Evolutionary conservation across 2,888 invertebrate species (phyloP), one percentile per base, ranked within the genome.

Genomic region (Ophioninae sp.): DNA sequence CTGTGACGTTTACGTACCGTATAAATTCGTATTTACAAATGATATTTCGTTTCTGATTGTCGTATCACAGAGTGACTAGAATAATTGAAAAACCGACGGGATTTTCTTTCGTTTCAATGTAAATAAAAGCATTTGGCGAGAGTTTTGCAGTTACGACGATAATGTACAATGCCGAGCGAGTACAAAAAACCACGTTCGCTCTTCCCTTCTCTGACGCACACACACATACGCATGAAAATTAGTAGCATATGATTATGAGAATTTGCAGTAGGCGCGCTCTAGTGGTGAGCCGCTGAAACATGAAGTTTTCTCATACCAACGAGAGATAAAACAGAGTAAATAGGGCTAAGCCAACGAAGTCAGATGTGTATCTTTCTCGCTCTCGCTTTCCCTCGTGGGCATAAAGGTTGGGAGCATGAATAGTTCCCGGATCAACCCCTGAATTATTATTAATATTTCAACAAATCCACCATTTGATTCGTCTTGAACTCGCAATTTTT

Each of bases 151-250:
- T 41, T 73, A 64, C 37, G 37, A 65, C 50, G 61, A 61, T 74
- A 68, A 68, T 74, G 68, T 67, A 61, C 61, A 79, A 67, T 74
- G 68, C 79, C 8, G 68, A 77, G 37, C 50, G 67, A 61, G 61
- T 79, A 59, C 73, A 62, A 73, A 79, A 30, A 61, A 79, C 74
- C 79, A 73, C 73, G 67, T 73, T 79, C 79, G 68, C 13, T 21
- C 59, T n/a, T 56, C 13, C 20, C 62, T 67, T 13, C 59, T 56
- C 13, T 39, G 23, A 67, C 79, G 37, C 67, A 68, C 73, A 39
- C 73, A 44, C 50, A 59, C 44, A 44, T 5, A 6, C 65, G 8
- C 59, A 50, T 7, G 41, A 8, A 21, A 21, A 50, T 69, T 23
- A 23, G n/a, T 7, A 20, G 39, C 20, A 72, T 57, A 41, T 17